phyloP scores from a whole-genome alignment of 2,797 vertebrate species.

The Malurus leucopterus region DNA sequence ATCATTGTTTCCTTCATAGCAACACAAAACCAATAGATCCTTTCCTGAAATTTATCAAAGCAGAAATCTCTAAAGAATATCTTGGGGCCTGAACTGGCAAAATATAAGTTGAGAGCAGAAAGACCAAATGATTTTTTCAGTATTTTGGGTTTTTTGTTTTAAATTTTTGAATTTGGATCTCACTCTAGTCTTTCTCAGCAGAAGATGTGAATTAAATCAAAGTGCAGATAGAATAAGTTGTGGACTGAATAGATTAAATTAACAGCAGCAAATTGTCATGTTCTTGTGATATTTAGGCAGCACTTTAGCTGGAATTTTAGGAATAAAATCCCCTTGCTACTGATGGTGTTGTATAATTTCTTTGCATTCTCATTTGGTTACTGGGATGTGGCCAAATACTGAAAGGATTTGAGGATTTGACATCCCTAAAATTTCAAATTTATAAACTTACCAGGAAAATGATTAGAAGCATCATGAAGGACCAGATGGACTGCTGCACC shows the following conservation, averaged over 20 bases:
- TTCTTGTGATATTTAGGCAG: not conserved
- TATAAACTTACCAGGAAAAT: not conserved
- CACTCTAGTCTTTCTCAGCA: not conserved
- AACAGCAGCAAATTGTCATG: not conserved
- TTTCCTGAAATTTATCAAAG: not conserved
- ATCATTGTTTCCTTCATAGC: not conserved
- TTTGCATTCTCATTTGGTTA: not conserved
- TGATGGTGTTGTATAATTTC: not conserved
- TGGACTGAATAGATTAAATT: not conserved
- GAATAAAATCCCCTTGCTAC: not conserved
- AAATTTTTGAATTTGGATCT: not conserved
- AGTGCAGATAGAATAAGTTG: not conserved
- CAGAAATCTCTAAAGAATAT: not conserved
- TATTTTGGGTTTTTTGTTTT: not conserved
- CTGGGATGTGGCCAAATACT: not conserved
- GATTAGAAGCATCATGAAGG: not conserved
- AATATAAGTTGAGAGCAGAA: not conserved
- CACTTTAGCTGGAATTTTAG: not conserved
- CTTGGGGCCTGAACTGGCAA: rapidly evolving
- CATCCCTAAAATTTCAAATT: not conserved
- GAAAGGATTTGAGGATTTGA: not conserved
- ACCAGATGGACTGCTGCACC: not conserved
- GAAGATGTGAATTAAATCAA: not conserved
- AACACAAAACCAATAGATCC: not conserved
- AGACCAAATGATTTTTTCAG: rapidly evolving